These are phyloP conservation scores for Poliocrania exsul DNA, from an alignment of 2,797 vertebrate species.

Conservation along the genomic window DNA sequence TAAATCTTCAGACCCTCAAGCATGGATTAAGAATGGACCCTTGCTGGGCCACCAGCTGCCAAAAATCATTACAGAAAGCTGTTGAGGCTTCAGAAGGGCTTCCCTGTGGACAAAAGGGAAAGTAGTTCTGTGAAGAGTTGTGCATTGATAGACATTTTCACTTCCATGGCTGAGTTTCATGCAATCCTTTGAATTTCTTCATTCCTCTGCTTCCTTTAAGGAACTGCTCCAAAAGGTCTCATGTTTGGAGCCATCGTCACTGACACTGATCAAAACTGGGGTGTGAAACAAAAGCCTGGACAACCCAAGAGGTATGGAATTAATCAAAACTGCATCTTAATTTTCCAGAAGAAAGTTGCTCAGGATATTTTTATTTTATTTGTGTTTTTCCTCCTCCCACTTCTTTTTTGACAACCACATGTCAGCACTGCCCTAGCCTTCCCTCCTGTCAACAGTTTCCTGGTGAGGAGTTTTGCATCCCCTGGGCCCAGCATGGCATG, in stretches of 20 bases:
- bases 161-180: not conserved
- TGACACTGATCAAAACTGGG: accelerated
- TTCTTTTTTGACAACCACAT: not conserved
- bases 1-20: not conserved
- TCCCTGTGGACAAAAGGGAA: not conserved
- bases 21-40: not conserved
- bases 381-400: accelerated
- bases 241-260: accelerated
- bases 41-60: not conserved
- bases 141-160: accelerated
- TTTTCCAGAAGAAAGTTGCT: not conserved
- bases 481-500: accelerated
- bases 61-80: not conserved
- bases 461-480: not conserved
- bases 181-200: not conserved
- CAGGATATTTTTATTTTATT: not conserved
- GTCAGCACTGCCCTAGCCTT: not conserved
- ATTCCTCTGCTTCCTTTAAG: not conserved
- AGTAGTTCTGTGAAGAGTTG: not conserved
- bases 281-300: not conserved
- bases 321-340: not conserved
- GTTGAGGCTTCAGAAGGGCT: not conserved
- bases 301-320: not conserved
- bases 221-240: not conserved
- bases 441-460: accelerated